Evolutionary conservation across 2,888 invertebrate species (phyloP).

Genomic region (Rapana venosa): DNA sequence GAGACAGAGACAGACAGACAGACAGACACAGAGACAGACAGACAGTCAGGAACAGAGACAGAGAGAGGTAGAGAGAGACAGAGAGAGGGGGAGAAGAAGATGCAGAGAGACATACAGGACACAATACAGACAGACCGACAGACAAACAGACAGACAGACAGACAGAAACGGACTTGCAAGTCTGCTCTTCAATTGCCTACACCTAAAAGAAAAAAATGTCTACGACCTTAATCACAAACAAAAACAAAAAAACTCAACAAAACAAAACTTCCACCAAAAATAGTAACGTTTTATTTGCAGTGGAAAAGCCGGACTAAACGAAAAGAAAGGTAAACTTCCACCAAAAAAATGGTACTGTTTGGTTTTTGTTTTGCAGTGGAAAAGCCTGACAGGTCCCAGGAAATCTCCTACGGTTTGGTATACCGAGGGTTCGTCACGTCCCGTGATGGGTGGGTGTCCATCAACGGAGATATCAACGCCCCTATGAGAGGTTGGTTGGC

Average conservation of each 20-base stretch:
- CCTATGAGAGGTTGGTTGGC: not conserved
- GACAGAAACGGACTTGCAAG: no score
- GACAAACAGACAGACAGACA: no score
- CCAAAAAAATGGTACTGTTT: not conserved
- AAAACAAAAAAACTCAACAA: no score
- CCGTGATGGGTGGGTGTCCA: not conserved
- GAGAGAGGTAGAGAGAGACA: no score
- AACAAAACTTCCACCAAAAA: no score
- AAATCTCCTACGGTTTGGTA: not conserved
- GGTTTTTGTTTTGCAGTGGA: not conserved
- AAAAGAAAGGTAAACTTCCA: not conserved
- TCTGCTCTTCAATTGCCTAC: no score
- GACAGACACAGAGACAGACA: not conserved
- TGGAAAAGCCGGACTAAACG: not conserved
- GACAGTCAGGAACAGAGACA: not conserved
- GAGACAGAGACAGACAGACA: not conserved
- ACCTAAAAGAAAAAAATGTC: no score
- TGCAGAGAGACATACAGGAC: no score
- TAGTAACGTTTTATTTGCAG: no score
- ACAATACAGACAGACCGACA: no score
- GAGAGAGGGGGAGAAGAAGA: no score
- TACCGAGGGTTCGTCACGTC: not conserved
- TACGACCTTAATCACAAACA: no score
- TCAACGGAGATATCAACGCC: constrained; percentile 7
- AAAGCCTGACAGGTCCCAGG: not conserved